phyloP scores from a whole-genome alignment of 2,113 vertebrate genomes.

The Chauna torquata region DNA sequence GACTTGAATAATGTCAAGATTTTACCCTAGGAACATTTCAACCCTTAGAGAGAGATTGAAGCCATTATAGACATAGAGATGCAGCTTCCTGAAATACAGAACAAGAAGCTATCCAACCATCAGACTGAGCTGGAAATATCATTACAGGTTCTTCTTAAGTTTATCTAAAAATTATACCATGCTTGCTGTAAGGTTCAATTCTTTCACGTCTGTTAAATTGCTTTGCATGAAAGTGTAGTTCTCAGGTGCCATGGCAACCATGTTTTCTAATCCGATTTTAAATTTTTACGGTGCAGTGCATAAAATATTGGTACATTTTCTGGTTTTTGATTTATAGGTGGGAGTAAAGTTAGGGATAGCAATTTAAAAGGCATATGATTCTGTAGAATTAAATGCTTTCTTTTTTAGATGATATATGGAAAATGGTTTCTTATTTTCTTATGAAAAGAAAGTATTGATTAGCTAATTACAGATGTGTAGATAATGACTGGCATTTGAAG shows the following conservation, averaged over 20 bases:
- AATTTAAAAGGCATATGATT: neutral
- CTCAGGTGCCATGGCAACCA: conserved; percentile 67
- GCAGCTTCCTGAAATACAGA: neutral
- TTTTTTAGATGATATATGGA: neutral
- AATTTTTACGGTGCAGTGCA: conserved; percentile 44
- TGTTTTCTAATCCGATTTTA: conserved; percentile 68
- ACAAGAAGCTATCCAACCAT: neutral
- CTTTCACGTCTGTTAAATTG: conserved; percentile 60
- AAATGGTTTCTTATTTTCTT: neutral
- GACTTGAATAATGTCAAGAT: neutral
- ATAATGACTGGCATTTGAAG: neutral
- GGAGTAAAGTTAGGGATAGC: conserved; percentile 23
- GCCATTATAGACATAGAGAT: neutral
- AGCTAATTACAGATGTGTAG: neutral
- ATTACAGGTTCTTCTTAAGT: conserved; percentile 31
- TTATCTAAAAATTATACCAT: conserved; percentile 38
- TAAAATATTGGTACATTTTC: conserved; percentile 46
- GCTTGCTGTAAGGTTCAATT: conserved; percentile 47
- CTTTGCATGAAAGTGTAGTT: conserved; percentile 72
- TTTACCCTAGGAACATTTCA: neutral
- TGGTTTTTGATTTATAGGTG: conserved; percentile 49
- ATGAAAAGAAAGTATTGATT: neutral
- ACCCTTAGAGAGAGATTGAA: neutral
- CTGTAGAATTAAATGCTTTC: neutral
- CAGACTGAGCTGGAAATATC: neutral